Evolutionary conservation across 2,113 vertebrate species (phyloP).

Genomic region (Tragelaphus imberbis): DNA sequence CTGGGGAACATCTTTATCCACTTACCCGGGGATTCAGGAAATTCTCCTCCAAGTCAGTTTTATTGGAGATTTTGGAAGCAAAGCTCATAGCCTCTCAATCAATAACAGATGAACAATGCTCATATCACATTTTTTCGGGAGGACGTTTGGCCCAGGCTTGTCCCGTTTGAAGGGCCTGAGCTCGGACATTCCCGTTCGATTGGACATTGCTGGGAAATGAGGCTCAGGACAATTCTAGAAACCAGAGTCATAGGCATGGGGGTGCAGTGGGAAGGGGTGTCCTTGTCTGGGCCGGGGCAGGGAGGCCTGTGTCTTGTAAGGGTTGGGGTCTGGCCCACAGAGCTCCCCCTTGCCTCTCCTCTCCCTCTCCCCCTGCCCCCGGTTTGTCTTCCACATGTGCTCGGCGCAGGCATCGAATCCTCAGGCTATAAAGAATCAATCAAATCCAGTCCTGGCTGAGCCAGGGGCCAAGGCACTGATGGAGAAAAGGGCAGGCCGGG

Average conservation of each 20-base stretch:
- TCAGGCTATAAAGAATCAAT: conserved; percentile 27
- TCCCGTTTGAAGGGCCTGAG: conserved; percentile 59
- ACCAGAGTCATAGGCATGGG: neutral
- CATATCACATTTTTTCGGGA: conserved; percentile 77
- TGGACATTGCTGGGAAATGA: conserved; percentile 63
- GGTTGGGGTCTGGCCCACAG: neutral
- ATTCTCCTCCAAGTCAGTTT: conserved; percentile 84
- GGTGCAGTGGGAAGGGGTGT: neutral
- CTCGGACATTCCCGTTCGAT: conserved; percentile 58
- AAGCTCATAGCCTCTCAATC: conserved; percentile 82
- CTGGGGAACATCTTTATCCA: conserved; percentile 87
- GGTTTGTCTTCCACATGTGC: conserved; percentile 27
- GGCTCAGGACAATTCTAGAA: conserved; percentile 60
- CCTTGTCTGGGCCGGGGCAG: neutral
- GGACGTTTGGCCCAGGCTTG: conserved; percentile 73
- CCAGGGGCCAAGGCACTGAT: neutral
- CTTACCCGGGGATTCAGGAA: conserved; percentile 85
- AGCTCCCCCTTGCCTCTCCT: neutral
- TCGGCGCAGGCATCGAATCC: neutral
- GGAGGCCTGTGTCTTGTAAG: neutral
- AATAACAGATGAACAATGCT: conserved; percentile 85
- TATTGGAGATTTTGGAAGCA: conserved; percentile 84
- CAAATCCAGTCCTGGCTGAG: neutral
- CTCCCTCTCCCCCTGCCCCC: neutral
- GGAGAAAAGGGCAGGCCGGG: neutral